phyloP scores from a whole-genome alignment of 2,888 invertebrate genomes.

The Hoplodrina ambigua region DNA sequence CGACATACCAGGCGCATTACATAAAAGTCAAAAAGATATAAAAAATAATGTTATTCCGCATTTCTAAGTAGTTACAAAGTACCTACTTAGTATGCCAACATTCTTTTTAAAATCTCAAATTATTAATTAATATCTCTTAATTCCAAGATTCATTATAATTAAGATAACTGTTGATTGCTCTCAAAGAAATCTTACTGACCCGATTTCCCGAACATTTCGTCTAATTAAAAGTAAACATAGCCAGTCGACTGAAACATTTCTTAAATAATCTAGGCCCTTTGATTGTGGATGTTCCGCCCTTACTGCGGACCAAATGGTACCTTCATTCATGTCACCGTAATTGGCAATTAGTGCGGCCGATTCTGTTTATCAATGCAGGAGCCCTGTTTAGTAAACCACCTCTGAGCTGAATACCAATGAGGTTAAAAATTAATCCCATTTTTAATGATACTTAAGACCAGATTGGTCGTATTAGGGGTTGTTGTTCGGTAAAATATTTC shows the following conservation, averaged over 20 bases:
- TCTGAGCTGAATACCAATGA: conserved; percentile 55
- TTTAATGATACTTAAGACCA: conserved; percentile 41
- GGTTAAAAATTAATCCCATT: conserved; percentile 36
- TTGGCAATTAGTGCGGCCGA: conserved; percentile 74
- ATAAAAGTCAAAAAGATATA: too few species aligned
- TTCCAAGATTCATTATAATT: conserved; percentile 20
- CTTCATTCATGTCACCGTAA: conserved; percentile 71
- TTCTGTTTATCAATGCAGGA: conserved; percentile 62
- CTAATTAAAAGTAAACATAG: conserved; percentile 50
- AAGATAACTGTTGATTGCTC: conserved; percentile 15
- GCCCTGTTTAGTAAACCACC: conserved; percentile 45
- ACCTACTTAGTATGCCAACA: background rate
- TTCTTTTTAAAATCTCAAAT: conserved; percentile 6
- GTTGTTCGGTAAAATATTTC: conserved; percentile 16
- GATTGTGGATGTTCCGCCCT: conserved; percentile 30
- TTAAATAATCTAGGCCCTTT: conserved; percentile 42
- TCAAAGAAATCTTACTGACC: conserved; percentile 20
- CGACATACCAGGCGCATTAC: too few species aligned
- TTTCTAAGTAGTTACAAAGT: background rate
- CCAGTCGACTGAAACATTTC: conserved; percentile 42
- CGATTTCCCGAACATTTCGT: conserved; percentile 22
- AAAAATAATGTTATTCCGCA: background rate
- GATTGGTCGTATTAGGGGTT: conserved; percentile 21
- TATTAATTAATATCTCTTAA: conserved; percentile 11
- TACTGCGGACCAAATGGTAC: conserved; percentile 60